phyloP scores from a whole-genome alignment of 2,888 invertebrate species.

The Anarsia innoxiella region DNA sequence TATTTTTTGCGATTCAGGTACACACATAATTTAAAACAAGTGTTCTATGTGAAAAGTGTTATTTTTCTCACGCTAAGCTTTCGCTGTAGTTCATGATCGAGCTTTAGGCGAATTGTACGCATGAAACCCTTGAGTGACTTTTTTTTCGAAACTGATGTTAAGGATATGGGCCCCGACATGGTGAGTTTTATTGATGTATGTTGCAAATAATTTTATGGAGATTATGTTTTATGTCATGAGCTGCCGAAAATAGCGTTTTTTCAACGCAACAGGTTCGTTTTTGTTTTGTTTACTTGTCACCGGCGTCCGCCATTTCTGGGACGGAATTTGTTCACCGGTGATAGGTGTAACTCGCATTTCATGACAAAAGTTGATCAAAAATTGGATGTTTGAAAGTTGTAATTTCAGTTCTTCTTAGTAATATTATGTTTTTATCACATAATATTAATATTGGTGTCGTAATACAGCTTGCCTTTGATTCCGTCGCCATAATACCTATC shows the following conservation, averaged over 20 bases:
- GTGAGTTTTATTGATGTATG: conserved; percentile 65
- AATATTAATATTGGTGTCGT: too few relatives aligned
- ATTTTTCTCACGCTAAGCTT: conserved; percentile 43
- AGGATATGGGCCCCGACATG: conserved; percentile 89
- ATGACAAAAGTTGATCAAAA: not conserved
- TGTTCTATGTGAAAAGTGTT: conserved; percentile 41
- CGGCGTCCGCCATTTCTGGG: conserved; percentile 76
- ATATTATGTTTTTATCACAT: too few relatives aligned
- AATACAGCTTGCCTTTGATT: too few relatives aligned
- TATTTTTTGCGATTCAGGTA: conserved; percentile 34
- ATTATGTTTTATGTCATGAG: conserved; percentile 63
- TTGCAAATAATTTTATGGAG: conserved; percentile 30
- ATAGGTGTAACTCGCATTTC: conserved; percentile 18
- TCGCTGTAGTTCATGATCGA: conserved; percentile 54
- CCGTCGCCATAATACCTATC: conserved; percentile 13
- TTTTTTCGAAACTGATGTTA: conserved; percentile 83
- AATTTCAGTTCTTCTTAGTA: conserved; percentile 3
- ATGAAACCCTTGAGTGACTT: conserved; percentile 82
- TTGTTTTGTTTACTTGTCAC: conserved; percentile 78
- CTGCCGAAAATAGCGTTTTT: conserved; percentile 40
- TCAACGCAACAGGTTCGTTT: conserved; percentile 76
- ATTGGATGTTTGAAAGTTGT: not conserved
- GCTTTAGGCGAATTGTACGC: conserved; percentile 69
- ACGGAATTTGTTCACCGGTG: conserved; percentile 65
- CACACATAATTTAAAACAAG: conserved; percentile 30